Evolutionary conservation across 2,888 invertebrate species (phyloP).

Genomic region (Nemotelus pantherinus): DNA sequence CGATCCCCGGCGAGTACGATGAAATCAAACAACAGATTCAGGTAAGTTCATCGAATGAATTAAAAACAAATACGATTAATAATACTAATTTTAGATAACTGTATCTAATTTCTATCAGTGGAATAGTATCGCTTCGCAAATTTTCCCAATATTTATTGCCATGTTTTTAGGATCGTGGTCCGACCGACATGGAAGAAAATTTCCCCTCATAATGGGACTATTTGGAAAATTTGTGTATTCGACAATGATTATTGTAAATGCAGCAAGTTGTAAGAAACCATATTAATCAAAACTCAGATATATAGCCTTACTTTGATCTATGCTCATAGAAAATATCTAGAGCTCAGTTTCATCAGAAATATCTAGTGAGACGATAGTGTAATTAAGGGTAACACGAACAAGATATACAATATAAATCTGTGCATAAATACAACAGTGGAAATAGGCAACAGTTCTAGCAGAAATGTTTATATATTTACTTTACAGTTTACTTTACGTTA

Average conservation of each 20-base stretch:
- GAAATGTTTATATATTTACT: too few relatives aligned
- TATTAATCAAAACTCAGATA: neutral
- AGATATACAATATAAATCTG: too few relatives aligned
- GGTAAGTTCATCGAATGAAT: constrained; percentile 63
- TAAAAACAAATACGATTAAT: neutral
- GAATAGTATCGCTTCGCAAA: constrained; percentile 79
- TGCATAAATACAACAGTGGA: too few relatives aligned
- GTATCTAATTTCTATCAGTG: constrained; percentile 81
- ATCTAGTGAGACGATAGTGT: too few relatives aligned
- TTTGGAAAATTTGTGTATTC: constrained; percentile 80
- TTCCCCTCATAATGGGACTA: constrained; percentile 77
- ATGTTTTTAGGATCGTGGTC: constrained; percentile 85
- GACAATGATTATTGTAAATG: constrained; percentile 77
- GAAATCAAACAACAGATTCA: constrained; percentile 76
- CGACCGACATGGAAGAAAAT: constrained; percentile 80
- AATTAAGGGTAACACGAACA: too few relatives aligned
- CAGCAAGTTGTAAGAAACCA: constrained; percentile 66
- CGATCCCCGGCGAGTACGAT: neutral
- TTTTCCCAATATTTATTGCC: constrained; percentile 79
- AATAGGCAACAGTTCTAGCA: too few relatives aligned
- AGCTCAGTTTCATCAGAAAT: too few relatives aligned
- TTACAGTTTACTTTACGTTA: too few relatives aligned
- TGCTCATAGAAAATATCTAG: too few relatives aligned
- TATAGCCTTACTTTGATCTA: neutral
- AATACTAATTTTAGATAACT: constrained; percentile 67